Conservation (phyloP, 2,888 invertebrate species). For the Brachyptera risi region DNA sequence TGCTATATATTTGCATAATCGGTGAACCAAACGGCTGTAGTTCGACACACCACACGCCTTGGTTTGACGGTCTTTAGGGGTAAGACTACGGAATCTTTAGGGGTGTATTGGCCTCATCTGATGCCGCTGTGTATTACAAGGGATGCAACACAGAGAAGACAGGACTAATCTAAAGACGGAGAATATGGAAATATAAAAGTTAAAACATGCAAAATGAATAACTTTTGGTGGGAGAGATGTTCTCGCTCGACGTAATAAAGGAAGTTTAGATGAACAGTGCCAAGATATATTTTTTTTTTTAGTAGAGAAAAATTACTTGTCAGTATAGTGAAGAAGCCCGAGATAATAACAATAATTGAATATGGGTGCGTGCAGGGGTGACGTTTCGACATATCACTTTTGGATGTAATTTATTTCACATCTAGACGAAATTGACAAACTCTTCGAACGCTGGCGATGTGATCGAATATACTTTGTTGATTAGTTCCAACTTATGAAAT, state of each 20-base stretch:
- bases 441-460: too few relatives aligned
- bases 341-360: slow-evolving; percentile 12
- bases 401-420: too few relatives aligned
- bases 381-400: too few relatives aligned
- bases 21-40: neutral
- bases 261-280: slow-evolving; percentile 16
- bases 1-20: slow-evolving; percentile 12
- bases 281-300: slow-evolving; percentile 17
- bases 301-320: slow-evolving; percentile 8
- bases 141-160: neutral
- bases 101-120: too few relatives aligned
- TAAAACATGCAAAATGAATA: slow-evolving; percentile 22
- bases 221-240: too few relatives aligned
- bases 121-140: too few relatives aligned
- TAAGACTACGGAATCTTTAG: too few relatives aligned
- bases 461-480: too few relatives aligned
- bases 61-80: neutral
- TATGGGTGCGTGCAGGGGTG: neutral
- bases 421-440: too few relatives aligned
- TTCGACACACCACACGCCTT: neutral
- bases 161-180: slow-evolving; percentile 17
- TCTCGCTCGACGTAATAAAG: slow-evolving; percentile 14
- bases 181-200: slow-evolving; percentile 22
- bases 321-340: neutral
- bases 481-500: too few relatives aligned